phyloP scores from a whole-genome alignment of 2,797 vertebrate species.

The Heteromormyrus szaboi region DNA sequence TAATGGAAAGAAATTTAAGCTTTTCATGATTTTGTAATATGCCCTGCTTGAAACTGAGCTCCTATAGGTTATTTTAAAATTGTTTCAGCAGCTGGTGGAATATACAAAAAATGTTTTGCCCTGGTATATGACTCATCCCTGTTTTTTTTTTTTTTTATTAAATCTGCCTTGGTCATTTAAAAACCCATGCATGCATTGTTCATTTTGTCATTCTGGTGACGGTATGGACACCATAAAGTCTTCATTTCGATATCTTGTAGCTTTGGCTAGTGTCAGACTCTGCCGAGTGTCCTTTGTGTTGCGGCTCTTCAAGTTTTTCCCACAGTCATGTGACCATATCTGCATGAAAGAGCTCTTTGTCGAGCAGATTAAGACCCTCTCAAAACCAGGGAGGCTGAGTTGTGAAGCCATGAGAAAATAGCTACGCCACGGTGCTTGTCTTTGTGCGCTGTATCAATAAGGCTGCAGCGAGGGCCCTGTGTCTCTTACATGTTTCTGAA shows the following conservation, averaged over 20 bases:
- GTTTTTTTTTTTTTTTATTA: background rate
- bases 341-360: slow-evolving; percentile 57
- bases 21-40: background rate
- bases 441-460: slow-evolving; percentile 30
- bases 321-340: slow-evolving; percentile 50
- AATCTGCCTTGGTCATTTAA: background rate
- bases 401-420: slow-evolving; percentile 44
- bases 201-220: background rate
- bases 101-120: background rate
- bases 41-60: background rate
- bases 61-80: background rate
- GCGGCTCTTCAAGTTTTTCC: slow-evolving; percentile 45
- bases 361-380: slow-evolving; percentile 31
- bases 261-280: background rate
- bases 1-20: background rate
- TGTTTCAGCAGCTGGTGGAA: background rate
- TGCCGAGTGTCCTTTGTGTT: slow-evolving; percentile 32
- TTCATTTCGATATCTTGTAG: background rate
- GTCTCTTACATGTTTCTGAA: background rate
- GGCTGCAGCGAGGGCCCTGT: background rate
- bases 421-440: slow-evolving; percentile 20
- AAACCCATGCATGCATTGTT: background rate
- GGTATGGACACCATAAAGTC: background rate
- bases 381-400: slow-evolving; percentile 40
- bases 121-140: background rate